A percentile compares a stretch with the other conserved stretches of the same genome.
phyloP scores from a whole-genome alignment of 2,888 invertebrate species.

The Diabrotica balteata region DNA sequence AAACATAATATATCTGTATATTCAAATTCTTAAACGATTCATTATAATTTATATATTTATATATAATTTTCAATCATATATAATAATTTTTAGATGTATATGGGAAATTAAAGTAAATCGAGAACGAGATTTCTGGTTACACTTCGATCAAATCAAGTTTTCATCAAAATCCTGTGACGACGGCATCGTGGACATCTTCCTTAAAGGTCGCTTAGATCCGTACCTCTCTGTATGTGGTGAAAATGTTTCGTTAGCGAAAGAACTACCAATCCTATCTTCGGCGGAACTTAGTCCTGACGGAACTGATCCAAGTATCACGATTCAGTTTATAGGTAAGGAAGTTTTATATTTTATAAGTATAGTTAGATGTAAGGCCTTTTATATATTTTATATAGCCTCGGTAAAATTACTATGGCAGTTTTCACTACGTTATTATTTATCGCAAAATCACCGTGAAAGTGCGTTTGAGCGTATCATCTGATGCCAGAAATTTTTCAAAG shows the following conservation, averaged over 20 bases:
- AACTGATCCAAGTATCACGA: slow-evolving; percentile 55
- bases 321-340: slow-evolving; percentile 65
- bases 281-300: slow-evolving; percentile 75
- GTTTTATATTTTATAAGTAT: too few relatives aligned
- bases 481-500: too few relatives aligned
- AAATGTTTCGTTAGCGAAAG: slow-evolving; percentile 81
- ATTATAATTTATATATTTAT: too few relatives aligned
- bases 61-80: too few relatives aligned
- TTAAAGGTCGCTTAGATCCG: slow-evolving; percentile 68
- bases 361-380: too few relatives aligned
- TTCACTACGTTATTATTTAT: too few relatives aligned
- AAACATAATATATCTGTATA: too few relatives aligned
- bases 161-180: slow-evolving; percentile 86
- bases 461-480: too few relatives aligned
- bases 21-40: too few relatives aligned
- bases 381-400: too few relatives aligned
- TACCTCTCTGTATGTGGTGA: slow-evolving; percentile 85
- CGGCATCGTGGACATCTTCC: slow-evolving; percentile 82
- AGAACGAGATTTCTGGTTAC: slow-evolving; percentile 85
- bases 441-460: too few relatives aligned
- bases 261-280: slow-evolving; percentile 80
- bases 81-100: slow-evolving; percentile 56
- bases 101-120: slow-evolving; percentile 75
- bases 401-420: too few relatives aligned
- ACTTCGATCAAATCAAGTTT: slow-evolving; percentile 86